Percentiles rank a stretch among this genome's conserved stretches.
phyloP scores from a whole-genome alignment of 1,140 invertebrate genomes.

The Latrodectus geometricus region DNA sequence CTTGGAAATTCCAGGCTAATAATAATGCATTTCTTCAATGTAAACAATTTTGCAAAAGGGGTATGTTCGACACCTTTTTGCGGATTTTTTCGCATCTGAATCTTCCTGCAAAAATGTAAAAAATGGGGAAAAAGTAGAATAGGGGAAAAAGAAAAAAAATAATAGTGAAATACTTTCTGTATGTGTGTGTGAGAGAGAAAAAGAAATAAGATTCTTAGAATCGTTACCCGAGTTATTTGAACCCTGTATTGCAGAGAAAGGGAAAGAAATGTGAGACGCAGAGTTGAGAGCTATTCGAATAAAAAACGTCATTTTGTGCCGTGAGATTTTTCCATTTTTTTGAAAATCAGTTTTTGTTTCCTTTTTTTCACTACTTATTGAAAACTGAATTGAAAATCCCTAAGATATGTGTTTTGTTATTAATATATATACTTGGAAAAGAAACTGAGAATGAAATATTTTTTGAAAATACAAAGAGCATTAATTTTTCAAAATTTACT shows the following conservation, averaged over 20 bases:
- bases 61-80: background rate
- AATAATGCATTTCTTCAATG: too few species aligned
- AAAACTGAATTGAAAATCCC: background rate
- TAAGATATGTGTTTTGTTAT: too few species aligned
- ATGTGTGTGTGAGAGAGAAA: too few species aligned
- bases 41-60: too few species aligned
- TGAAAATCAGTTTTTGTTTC: background rate
- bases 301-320: background rate
- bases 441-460: too few species aligned
- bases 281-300: background rate
- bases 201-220: constrained; percentile 11
- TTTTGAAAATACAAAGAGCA: too few species aligned
- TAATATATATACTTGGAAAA: too few species aligned
- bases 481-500: background rate
- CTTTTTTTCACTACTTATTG: background rate
- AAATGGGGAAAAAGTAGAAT: background rate
- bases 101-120: too few species aligned
- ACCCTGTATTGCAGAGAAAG: constrained; percentile 2
- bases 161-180: background rate
- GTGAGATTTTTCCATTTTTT: background rate
- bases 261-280: background rate
- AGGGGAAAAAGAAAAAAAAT: background rate
- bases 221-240: constrained; percentile 30
- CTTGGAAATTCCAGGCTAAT: too few species aligned
- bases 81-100: background rate